Evolutionary conservation across 2,888 invertebrate species (phyloP).

Genomic region (Pachliopta kotzebuea): DNA sequence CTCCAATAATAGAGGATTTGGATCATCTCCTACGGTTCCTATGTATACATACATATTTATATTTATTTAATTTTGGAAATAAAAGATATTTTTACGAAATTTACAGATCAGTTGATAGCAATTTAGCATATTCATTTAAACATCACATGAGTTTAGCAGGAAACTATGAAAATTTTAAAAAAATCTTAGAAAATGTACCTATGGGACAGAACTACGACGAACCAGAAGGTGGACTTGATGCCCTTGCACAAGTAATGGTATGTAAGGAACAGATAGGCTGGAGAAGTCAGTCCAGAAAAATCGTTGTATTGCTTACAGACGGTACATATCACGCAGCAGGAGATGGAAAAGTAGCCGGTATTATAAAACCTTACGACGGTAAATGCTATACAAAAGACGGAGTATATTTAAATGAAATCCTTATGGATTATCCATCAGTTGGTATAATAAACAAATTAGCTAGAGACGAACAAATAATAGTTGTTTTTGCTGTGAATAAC

Average conservation of each 20-base stretch:
- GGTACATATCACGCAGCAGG: slow-evolving; percentile 89
- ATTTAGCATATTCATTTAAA: slow-evolving; percentile 84
- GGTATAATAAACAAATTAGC: slow-evolving; percentile 81
- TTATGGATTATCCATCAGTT: slow-evolving; percentile 90
- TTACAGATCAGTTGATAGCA: slow-evolving; percentile 19
- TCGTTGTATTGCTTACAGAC: slow-evolving; percentile 89
- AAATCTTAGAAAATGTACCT: slow-evolving; percentile 56
- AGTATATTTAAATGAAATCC: slow-evolving; percentile 76
- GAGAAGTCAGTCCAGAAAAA: slow-evolving; percentile 86
- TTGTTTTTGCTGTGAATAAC: slow-evolving; percentile 47
- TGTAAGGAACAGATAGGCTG: slow-evolving; percentile 87
- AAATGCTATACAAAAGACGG: slow-evolving; percentile 81
- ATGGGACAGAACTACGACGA: slow-evolving; percentile 81
- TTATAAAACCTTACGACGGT: slow-evolving; percentile 86
- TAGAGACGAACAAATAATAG: slow-evolving; percentile 43
- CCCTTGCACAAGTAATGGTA: slow-evolving; percentile 87
- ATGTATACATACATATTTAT: too few relatives aligned
- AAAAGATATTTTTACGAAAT: not conserved
- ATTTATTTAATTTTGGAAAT: too few relatives aligned
- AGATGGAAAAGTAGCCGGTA: slow-evolving; percentile 84
- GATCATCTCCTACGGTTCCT: too few relatives aligned
- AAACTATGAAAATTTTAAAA: slow-evolving; percentile 70
- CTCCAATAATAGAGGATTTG: too few relatives aligned
- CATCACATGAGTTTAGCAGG: slow-evolving; percentile 85
- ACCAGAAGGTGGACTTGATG: slow-evolving; percentile 93